Evolutionary conservation across 2,113 vertebrate species (phyloP).

Genomic region (Hippoglossus stenolepis): DNA sequence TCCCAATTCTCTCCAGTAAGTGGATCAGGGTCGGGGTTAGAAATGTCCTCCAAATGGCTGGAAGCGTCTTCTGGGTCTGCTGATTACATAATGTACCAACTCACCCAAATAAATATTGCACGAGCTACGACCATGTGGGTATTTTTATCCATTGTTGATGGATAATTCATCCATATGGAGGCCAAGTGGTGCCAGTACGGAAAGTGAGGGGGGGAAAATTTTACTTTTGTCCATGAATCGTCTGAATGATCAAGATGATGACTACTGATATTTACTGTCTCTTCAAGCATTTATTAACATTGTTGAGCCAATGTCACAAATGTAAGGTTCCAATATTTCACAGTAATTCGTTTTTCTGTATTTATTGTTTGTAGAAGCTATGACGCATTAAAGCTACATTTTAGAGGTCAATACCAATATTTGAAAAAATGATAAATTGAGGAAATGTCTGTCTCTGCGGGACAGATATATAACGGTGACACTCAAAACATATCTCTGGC

Average conservation of each 20-base stretch:
- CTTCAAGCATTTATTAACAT: neutral
- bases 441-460: too few relatives aligned
- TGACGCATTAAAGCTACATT: too few relatives aligned
- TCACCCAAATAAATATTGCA: slow-evolving; percentile 74
- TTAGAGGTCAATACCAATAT: too few relatives aligned
- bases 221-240: too few relatives aligned
- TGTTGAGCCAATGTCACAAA: too few relatives aligned
- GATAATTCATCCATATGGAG: slow-evolving; percentile 66
- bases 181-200: slow-evolving; percentile 2
- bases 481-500: neutral
- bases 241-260: too few relatives aligned
- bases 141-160: slow-evolving; percentile 72
- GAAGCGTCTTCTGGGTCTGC: slow-evolving; percentile 54
- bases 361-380: too few relatives aligned
- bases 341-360: too few relatives aligned
- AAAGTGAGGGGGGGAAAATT: neutral
- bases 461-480: neutral
- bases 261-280: too few relatives aligned
- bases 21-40: slow-evolving; percentile 65
- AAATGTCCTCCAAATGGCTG: slow-evolving; percentile 47
- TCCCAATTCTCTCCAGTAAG: slow-evolving; percentile 17
- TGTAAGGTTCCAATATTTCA: too few relatives aligned
- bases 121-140: slow-evolving; percentile 38
- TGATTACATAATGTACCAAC: slow-evolving; percentile 69
- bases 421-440: too few relatives aligned